Evolutionary conservation across 2,888 invertebrate species (phyloP), one percentile per base, ranked within the genome.

Genomic region (Limnephilus rhombicus): DNA sequence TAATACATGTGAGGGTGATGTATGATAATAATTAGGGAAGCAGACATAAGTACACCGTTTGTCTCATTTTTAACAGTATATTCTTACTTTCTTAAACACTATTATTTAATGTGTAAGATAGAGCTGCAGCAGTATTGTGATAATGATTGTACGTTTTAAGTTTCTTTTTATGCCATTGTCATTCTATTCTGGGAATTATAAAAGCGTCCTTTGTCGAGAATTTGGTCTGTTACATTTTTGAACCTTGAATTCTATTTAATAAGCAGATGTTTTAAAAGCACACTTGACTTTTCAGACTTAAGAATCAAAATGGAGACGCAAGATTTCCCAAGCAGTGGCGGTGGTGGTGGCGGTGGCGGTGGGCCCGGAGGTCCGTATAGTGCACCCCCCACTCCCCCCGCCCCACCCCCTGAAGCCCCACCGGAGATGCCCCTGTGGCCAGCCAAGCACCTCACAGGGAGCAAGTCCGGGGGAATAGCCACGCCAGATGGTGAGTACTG

Each of bases 391-490:
- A 97, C 96, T 93, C 97, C 97, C 92, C 96, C 96, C 90, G 96
- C 96, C 85, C 96, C 97, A 24, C 95, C 96, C 89, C 96, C 96
- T 12, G 93, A 92, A 45, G 92, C 90, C 81, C 89, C 93, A 91
- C 95, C 96, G 93, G 95, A 95, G 92, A 96, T 96, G 94, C 97
- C 97, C 92, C 96, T 97, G 93, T 97, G 97, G 97, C 97, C 97
- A 92, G 95, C 96, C 93, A 97, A 97, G 95, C 96, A 97, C 94
- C 96, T 97, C 94, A 96, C 97, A 94, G 97, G 97, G 91, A 97
- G 97, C 96, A 98, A 98, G 96, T 98, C 98, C 94, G 98, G 98
- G 94, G 97, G 98, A 94, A 98, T 98, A 94, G 97, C 98, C 94
- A 98, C 98, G 94, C 97, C 98, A 94, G 98, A 98, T 95, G 98